Base-by-base conservation (phyloP, 2,888 invertebrate genomes). In the Caenorhabditis sp. region DNA sequence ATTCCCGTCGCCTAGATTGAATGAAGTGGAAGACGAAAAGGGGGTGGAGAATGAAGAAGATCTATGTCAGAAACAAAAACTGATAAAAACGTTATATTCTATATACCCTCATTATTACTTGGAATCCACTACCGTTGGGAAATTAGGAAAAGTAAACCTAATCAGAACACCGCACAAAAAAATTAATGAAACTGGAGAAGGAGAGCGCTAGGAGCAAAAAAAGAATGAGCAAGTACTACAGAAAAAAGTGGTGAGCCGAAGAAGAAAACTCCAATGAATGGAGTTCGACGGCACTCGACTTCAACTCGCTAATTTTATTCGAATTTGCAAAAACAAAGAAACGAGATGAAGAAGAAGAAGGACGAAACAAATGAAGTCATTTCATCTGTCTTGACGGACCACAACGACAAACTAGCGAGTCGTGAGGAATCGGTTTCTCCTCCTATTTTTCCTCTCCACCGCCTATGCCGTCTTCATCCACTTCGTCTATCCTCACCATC, bases 241-340 rank as follows among this genome's bases (percentile, higher is more conserved):
- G 49, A 68, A 47, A 58, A 68, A 61, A 41, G 47, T 41, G 66
- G 28, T 24, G 31, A 26, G n/a, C 10, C n/a, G n/a, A 24, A 41
- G 19, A 22, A 28, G 64, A 12, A 41, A 44, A n/a, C 31, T 16
- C 64, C 19, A 54, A 49, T 66, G 77, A 77, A 77, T 77, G 76
- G 54, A 77, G 77, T 77, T 77, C 77, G 63, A 70, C 77, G 77
- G 47, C 63, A 77, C 69, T 31, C 76, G 61, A 47, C 68, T 59
- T 76, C 69, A 70, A 77, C 69, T 77, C 59, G 77, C 77, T 77
- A 77, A 77, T 77, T 77, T 77, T 69, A 77, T 77, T 77, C 77
- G 69, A 77, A 63, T 77, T 77, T 70, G 77, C 70, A 69, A 63
- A 76, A 77, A 70, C 69, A 77, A 70, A 70, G 47, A 58, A 49